Conservation (phyloP, 2,888 invertebrate species). For the Leptura quadrifasciata region DNA sequence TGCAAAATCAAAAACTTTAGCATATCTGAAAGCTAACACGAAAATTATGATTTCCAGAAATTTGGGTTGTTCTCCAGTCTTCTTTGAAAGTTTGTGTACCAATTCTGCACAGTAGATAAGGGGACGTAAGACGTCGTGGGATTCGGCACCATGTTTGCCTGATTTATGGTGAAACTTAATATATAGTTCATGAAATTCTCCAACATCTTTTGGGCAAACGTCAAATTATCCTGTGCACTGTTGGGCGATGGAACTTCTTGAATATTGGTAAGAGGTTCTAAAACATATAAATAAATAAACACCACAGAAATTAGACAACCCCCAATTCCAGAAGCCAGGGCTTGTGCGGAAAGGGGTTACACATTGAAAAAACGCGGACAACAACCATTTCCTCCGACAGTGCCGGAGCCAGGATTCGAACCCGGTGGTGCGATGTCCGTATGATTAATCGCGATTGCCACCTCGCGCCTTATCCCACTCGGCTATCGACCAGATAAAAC, state of each 20-base stretch:
- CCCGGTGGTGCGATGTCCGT: too few species aligned
- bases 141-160: conserved; percentile 86
- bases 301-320: too few species aligned
- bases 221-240: conserved; percentile 73
- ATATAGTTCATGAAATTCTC: conserved; percentile 95
- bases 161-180: conserved; percentile 90
- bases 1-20: neutral
- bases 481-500: too few species aligned
- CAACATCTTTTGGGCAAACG: conserved; percentile 92
- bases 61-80: conserved; percentile 92
- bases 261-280: conserved; percentile 74
- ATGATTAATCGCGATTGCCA: too few species aligned
- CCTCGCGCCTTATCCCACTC: too few species aligned
- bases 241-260: conserved; percentile 71
- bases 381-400: too few species aligned
- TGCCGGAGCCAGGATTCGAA: too few species aligned
- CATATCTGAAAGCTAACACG: neutral
- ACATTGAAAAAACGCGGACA: too few species aligned
- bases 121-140: conserved; percentile 91
- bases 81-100: conserved; percentile 95
- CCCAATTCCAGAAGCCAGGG: too few species aligned
- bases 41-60: conserved; percentile 84
- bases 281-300: conserved; percentile 55
- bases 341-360: too few species aligned
- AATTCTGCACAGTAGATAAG: conserved; percentile 89